Evolutionary conservation across 2,888 invertebrate genomes (phyloP), one percentile per base, ranked within the genome.

Genomic region (Drosophila pseudotalamancana): DNA sequence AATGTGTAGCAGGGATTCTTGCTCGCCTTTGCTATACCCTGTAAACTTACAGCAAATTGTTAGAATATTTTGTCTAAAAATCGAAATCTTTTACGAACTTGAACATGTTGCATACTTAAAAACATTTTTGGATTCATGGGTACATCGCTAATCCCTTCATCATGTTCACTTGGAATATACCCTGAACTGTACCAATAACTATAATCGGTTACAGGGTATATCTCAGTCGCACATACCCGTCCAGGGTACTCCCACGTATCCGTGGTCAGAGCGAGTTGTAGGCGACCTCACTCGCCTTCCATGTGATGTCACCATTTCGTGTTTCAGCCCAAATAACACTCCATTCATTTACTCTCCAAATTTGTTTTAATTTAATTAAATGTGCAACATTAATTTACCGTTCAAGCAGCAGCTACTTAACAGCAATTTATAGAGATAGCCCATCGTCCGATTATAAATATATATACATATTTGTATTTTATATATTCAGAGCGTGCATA

Each of bases 231-330:
- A 32, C 21, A 32, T 9, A 32, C 8, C 4, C 14, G 4, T 14
- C 1, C 11, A 11, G 42, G 8, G 9, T 6, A 31, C 6, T 23
- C 12, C 23, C 9, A 27, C 35, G 42, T 27, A 3, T 45, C 55
- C 57, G 39, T 61, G 60, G 57, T 53, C 51, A 40, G 53, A 45
- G 55, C 48, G n/a, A 67, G 61, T 72, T 56, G 82, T 82, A 70
- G 82, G 79, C 66, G 75, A 45, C 35, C 55, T 56, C 55, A 55
- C 67, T 71, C 61, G 63, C 67, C 62, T 43, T 50, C 45, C 65
- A 75, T 59, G 75, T 81, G 81, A 85, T 82, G 85, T 85, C 85
- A 81, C 74, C 83, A 45, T 74, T 66, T 63, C 77, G 77, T 74
- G 77, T 51, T 68, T 57, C 69, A 66, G 42, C 49, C 59, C 65